Evolutionary conservation across 2,113 vertebrate species (phyloP).

Genomic region (Australoheros scitulus): DNA sequence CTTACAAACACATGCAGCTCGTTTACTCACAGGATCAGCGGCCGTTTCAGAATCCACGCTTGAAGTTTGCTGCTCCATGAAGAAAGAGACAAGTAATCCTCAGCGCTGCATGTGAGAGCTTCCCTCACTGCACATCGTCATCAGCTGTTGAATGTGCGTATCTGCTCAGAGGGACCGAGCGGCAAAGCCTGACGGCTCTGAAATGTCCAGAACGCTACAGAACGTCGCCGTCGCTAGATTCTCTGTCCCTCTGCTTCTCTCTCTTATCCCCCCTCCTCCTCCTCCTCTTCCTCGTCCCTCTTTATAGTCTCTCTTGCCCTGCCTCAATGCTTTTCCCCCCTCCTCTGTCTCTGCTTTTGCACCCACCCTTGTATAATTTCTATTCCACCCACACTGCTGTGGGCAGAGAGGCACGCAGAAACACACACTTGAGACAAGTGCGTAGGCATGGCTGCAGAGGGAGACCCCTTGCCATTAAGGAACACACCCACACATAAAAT

Average conservation of each 20-base stretch:
- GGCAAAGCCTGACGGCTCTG: conserved; percentile 58
- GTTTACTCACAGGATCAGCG: conserved; percentile 68
- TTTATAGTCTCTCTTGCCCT: conserved; percentile 40
- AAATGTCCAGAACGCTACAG: conserved; percentile 55
- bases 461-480: conserved; percentile 63
- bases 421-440: conserved; percentile 37
- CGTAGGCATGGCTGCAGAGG: conserved; percentile 51
- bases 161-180: conserved; percentile 9
- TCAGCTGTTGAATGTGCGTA: conserved; percentile 48
- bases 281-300: conserved; percentile 32
- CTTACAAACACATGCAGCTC: background rate
- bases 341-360: conserved; percentile 53
- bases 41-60: conserved; percentile 78
- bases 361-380: conserved; percentile 72
- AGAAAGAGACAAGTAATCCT: conserved; percentile 72
- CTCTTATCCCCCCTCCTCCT: conserved; percentile 40
- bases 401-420: conserved; percentile 54
- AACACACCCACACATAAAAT: conserved; percentile 46
- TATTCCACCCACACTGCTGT: conserved; percentile 81
- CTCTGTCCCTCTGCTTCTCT: conserved; percentile 37
- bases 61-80: conserved; percentile 90
- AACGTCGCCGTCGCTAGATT: conserved; percentile 66
- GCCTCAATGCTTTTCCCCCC: conserved; percentile 50
- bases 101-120: conserved; percentile 59
- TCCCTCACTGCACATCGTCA: conserved; percentile 63